Conservation (phyloP, 35 echinoderm and acorn worm genomes). For the Hemicentrotus pulcherrimus region DNA sequence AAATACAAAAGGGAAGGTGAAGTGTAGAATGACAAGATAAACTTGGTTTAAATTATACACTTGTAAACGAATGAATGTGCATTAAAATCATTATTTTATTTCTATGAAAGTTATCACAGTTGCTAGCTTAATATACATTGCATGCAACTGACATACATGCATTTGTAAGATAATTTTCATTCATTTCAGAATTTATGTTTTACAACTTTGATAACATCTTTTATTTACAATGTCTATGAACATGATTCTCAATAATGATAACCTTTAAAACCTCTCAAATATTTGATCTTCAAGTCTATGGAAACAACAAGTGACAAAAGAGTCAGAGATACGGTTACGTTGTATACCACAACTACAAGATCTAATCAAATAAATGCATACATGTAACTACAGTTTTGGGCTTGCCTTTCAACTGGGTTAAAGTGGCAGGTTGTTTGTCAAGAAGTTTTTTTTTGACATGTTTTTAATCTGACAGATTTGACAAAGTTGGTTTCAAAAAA, state of each 20-base stretch:
- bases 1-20: no score
- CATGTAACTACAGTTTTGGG: no score
- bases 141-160: not conserved
- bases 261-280: not conserved
- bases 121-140: not conserved
- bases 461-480: no score
- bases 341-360: no score
- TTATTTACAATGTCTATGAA: not conserved
- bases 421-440: no score
- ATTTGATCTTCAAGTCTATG: not conserved
- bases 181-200: not conserved
- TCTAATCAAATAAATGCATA: no score
- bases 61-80: not conserved
- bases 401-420: no score
- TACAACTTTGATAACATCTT: conserved; percentile 15
- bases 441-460: no score
- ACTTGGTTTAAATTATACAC: not conserved
- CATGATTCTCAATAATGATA: not conserved
- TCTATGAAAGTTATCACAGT: not conserved
- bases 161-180: not conserved
- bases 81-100: not conserved
- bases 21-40: no score
- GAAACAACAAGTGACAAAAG: no score
- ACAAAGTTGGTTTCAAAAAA: no score
- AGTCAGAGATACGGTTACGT: no score